Conservation (phyloP, 1,140 invertebrate species). For the Eurosta solidaginis region DNA sequence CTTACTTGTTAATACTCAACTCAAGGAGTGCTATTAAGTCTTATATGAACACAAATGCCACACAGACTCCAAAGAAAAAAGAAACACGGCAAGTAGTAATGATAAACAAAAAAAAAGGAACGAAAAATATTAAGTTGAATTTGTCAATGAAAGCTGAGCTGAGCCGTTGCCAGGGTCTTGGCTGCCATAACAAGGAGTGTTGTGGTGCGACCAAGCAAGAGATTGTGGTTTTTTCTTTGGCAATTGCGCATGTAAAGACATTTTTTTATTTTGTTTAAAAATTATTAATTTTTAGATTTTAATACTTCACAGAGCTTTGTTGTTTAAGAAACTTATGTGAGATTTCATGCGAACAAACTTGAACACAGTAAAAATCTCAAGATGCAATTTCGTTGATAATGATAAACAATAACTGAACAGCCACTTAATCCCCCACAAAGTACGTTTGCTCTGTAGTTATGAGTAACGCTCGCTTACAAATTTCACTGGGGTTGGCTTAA, state of each 20-base stretch:
- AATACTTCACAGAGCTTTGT: neutral
- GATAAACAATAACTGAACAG: neutral
- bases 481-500: no score
- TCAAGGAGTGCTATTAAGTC: no score
- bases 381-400: slow-evolving; percentile 8
- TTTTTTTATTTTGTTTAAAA: neutral
- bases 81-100: neutral
- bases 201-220: neutral
- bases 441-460: neutral
- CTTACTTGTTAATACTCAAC: no score
- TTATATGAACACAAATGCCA: neutral
- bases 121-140: neutral
- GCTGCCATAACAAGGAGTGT: neutral
- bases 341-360: no score
- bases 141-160: neutral
- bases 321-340: neutral
- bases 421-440: neutral
- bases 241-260: neutral
- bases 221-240: neutral
- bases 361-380: no score
- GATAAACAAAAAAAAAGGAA: neutral
- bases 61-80: neutral
- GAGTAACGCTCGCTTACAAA: neutral
- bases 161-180: neutral
- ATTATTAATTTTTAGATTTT: neutral